These are phyloP conservation scores for Parapristionchus giblindavisi DNA, from an alignment of 2,888 invertebrate species.

Conservation along the genomic window DNA sequence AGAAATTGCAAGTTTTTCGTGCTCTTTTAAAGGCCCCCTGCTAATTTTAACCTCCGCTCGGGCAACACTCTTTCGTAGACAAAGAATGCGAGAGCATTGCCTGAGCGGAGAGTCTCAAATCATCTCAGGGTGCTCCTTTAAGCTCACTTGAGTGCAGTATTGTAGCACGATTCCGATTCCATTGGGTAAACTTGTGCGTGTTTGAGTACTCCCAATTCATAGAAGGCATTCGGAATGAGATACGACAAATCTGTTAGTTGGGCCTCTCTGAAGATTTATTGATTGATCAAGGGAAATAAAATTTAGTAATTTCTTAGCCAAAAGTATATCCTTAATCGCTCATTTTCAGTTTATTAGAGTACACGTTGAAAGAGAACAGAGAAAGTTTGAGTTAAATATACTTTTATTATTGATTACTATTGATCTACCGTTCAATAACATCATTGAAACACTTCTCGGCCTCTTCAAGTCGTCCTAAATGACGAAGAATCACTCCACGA, in stretches of 20 bases:
- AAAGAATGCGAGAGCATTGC: too few relatives aligned
- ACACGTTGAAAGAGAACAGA: too few relatives aligned
- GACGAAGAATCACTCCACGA: conserved; percentile 84
- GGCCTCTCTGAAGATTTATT: conserved; percentile 69
- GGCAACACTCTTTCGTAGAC: too few relatives aligned
- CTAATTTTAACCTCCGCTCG: too few relatives aligned
- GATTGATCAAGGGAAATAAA: not conserved
- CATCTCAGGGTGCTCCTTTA: not conserved
- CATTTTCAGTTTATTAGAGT: too few relatives aligned
- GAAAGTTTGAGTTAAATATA: too few relatives aligned
- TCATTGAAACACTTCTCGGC: conserved; percentile 81
- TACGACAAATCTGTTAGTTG: conserved; percentile 83
- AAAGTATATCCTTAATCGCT: too few relatives aligned
- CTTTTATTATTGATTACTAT: too few relatives aligned
- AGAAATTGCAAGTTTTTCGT: not conserved
- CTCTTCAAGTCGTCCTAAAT: conserved; percentile 81
- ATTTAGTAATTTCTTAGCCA: too few relatives aligned
- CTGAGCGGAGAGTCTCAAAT: too few relatives aligned
- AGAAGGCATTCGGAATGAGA: conserved; percentile 84
- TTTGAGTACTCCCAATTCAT: conserved; percentile 84
- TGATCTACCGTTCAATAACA: conserved; percentile 77
- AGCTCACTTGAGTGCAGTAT: conserved; percentile 33
- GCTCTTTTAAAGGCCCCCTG: too few relatives aligned
- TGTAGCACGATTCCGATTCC: conserved; percentile 10
- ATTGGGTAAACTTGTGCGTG: not conserved